Evolutionary conservation across 1,140 invertebrate genomes (phyloP).

Genomic region (Drosophila mayri): DNA sequence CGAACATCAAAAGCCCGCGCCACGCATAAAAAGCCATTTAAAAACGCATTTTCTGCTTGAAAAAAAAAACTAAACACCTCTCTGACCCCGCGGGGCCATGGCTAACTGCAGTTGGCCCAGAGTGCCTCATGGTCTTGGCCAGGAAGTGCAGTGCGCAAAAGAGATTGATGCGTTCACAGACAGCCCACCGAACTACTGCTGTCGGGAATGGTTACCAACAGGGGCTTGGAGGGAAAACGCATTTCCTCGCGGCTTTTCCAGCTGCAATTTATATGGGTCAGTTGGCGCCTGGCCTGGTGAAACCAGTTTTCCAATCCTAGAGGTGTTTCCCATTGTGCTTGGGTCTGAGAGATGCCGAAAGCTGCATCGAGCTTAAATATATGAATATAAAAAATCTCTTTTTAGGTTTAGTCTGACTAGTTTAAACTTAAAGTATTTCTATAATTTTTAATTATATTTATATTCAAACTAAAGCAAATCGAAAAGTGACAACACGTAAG

Average conservation of each 20-base stretch:
- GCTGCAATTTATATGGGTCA: slow-evolving; percentile 68
- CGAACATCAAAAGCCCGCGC: slow-evolving; percentile 81
- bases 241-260: slow-evolving; percentile 53
- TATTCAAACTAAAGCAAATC: background rate
- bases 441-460: background rate
- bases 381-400: background rate
- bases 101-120: slow-evolving; percentile 6
- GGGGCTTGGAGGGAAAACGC: slow-evolving; percentile 10
- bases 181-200: slow-evolving; percentile 66
- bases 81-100: slow-evolving; percentile 54
- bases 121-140: slow-evolving; percentile 24
- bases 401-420: background rate
- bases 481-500: too few relatives aligned
- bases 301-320: slow-evolving; percentile 59
- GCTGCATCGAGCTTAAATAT: slow-evolving; percentile 3
- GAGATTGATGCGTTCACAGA: slow-evolving; percentile 80
- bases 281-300: slow-evolving; percentile 35
- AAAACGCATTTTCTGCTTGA: slow-evolving; percentile 80
- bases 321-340: slow-evolving; percentile 45
- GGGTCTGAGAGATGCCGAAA: slow-evolving; percentile 4
- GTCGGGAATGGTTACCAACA: background rate
- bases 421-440: background rate
- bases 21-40: slow-evolving; percentile 83
- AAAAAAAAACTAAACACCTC: slow-evolving; percentile 15
- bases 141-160: slow-evolving; percentile 41